These are phyloP conservation scores for Onychorhynchus coronatus DNA, from an alignment of 2,113 vertebrate species.

Conservation along the genomic window DNA sequence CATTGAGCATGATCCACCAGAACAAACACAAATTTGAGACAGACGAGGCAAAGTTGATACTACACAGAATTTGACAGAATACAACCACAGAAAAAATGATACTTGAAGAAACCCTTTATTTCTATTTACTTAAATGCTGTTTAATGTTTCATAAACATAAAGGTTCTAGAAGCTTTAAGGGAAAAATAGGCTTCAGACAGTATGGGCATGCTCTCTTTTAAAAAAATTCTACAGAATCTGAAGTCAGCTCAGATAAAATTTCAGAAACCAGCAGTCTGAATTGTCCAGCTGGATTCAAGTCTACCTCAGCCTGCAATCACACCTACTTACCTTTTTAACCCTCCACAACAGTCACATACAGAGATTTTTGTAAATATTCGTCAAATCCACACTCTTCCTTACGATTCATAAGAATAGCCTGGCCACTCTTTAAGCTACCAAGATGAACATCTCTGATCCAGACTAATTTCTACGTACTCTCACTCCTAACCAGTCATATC, in stretches of 20 bases:
- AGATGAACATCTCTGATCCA: background rate
- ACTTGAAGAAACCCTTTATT: background rate
- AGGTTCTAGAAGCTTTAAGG: background rate
- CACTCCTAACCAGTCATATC: background rate
- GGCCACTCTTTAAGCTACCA: background rate
- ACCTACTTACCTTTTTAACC: background rate
- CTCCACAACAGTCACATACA: background rate
- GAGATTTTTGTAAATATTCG: background rate
- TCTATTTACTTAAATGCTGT: background rate
- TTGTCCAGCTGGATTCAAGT: background rate
- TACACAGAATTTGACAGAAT: background rate
- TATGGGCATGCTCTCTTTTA: background rate
- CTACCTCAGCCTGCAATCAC: background rate
- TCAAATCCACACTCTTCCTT: fast-evolving
- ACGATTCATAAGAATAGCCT: fast-evolving
- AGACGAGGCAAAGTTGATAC: background rate
- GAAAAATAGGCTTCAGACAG: background rate
- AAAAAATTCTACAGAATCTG: background rate
- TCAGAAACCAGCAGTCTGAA: background rate
- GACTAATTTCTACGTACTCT: background rate
- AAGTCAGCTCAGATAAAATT: background rate
- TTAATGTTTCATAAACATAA: background rate
- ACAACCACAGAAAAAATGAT: background rate
- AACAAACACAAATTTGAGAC: background rate
- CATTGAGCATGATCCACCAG: background rate